Percentiles rank a stretch among this genome's conserved stretches.
Conservation (phyloP, 2,888 invertebrate species). For the Volucella bombylans region DNA sequence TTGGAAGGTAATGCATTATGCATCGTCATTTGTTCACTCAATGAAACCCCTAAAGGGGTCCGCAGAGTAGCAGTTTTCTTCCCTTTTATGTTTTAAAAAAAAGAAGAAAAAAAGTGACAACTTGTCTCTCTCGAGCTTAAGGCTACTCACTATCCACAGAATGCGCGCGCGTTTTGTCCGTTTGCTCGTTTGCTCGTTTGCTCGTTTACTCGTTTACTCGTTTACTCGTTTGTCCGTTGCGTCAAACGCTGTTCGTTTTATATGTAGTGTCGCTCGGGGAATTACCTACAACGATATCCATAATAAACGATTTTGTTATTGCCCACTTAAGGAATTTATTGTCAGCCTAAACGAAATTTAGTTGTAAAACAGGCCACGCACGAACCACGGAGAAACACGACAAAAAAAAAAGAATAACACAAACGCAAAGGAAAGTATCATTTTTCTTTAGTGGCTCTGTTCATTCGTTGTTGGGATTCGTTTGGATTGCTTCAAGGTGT, state of each 20-base stretch:
- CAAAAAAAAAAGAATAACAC: not conserved
- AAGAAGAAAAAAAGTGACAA: constrained; percentile 60
- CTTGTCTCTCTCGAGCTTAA: constrained; percentile 43
- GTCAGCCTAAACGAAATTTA: constrained; percentile 68
- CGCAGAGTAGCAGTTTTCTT: constrained; percentile 46
- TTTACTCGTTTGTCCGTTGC: too few relatives aligned
- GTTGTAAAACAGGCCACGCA: constrained; percentile 73
- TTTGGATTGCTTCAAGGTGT: constrained; percentile 62
- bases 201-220: constrained; percentile 13
- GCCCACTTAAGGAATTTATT: constrained; percentile 74
- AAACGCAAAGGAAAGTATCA: constrained; percentile 28
- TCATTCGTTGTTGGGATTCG: constrained; percentile 1
- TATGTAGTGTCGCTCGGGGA: constrained; percentile 46
- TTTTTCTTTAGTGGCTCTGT: constrained; percentile 32
- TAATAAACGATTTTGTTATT: constrained; percentile 74
- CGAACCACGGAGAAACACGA: not conserved
- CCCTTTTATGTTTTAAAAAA: constrained; percentile 6
- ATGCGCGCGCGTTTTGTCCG: constrained; percentile 59
- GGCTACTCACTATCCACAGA: constrained; percentile 3
- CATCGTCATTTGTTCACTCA: constrained; percentile 66
- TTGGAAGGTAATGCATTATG: constrained; percentile 71
- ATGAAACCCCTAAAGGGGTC: constrained; percentile 67
- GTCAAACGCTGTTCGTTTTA: too few relatives aligned
- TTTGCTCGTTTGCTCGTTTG: constrained; percentile 31
- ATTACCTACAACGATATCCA: constrained; percentile 61